Evolutionary conservation across 1,140 invertebrate genomes (phyloP), one percentile per base, ranked within the genome.

Genomic region (Drosophila takahashii): DNA sequence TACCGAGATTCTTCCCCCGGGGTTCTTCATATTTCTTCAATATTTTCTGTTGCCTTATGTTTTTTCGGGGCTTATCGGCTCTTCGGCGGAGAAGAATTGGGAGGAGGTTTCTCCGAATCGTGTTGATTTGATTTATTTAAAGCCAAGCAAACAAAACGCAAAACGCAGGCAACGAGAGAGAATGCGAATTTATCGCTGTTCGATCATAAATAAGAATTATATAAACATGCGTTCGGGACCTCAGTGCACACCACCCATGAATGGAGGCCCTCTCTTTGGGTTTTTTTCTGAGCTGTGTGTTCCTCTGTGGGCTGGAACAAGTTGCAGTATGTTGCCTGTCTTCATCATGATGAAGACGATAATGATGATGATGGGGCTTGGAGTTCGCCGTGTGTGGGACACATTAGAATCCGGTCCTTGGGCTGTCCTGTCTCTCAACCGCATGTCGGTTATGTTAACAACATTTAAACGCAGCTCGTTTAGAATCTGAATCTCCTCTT

Each of bases 61-160:
- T 32, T 42, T 62, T 57, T 42, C 29, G 9, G n/a, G 8, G 27
- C 71, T 84, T 86, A 85, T 85, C 81, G 73, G 71, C 39, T 42
- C 26, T 37, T 9, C 4, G 3, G 32, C 39, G 50, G 26, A 10
- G 51, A 8, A 15, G 34, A 32, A 69, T 53, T 79, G 59, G 69
- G 56, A 66, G 66, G 64, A 36, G 71, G 77, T 89, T 87, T 90
- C 84, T 89, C 60, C 85, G 84, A 89, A 90, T 90, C 79, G 89
- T 90, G 84, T 89, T 91, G 87, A 90, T 90, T 90, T 90, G 87
- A 90, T 90, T 90, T 90, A 90, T 87, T 87, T 80, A 69, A 87
- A 70, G 59, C 42, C 51, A 65, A 65, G 34, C 44, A 52, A 41
- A 76, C 52, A 52, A 48, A 67, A 59, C 53, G 52, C 36, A 45